Evolutionary conservation across 2,113 vertebrate species (phyloP), one percentile per base, ranked within the genome.

Genomic region (Hucho hucho): DNA sequence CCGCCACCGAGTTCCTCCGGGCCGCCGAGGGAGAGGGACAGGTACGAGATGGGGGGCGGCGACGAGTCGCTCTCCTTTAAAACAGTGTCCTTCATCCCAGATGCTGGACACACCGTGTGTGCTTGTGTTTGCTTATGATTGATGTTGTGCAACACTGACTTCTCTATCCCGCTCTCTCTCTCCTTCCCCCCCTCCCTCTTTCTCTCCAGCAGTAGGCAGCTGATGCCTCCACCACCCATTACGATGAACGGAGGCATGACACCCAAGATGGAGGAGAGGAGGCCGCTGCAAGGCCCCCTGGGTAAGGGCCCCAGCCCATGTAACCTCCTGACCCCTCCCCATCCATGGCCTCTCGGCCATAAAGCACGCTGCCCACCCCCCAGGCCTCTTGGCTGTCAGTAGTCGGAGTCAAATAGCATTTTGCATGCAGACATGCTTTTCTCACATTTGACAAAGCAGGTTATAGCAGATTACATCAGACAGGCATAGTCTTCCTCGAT

Each of bases 171-270:
- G 0, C 2, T 28, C 26, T 3, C 28, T n/a, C 77, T 0, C 53
- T 64, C 9, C n/a, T 25, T 77, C 6, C 32, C 26, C 18, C 64
- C 28, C n/a, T n/a, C 26, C 59, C 32, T 73, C 37, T 78, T 6
- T n/a, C 14, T 28, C 1, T 37, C n/a, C n/a, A 47, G 16, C 76
- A 93, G 91, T 84, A 92, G 97, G 94, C 96, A 97, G 93, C 93
- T 99, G 93, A 99, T 99, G 97, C 96, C 95, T 89, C 96, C 97
- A 20, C 96, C 96, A 65, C 88, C 92, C 72, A 89, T 95, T 77
- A 93, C 95, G 58, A 90, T 95, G 87, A 93, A 94, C 70, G 94
- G 93, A 75, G 90, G 92, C 81, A 91, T 93, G 79, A 95, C 95
- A 90, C 86, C 93, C 0, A 95, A 94, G 64, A 83, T 93, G 14